A percentile compares a stretch with the other conserved stretches of the same genome.
Evolutionary conservation across 35 echinoderm and acorn worm genomes (phyloP).

Genomic region (Anneissia japonica): DNA sequence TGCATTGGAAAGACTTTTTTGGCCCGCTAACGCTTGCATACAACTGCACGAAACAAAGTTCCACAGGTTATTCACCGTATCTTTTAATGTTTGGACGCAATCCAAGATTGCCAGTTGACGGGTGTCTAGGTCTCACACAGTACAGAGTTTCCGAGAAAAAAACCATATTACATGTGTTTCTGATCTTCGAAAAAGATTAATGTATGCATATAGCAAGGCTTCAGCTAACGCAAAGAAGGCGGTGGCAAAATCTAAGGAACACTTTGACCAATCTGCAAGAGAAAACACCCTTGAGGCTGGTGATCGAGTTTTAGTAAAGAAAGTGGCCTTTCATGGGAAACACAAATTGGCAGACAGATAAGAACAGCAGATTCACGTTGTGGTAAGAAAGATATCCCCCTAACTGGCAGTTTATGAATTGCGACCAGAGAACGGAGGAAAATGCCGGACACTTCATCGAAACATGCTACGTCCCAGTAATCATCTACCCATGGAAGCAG

Average conservation of each 20-base stretch:
- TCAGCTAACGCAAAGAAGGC: not conserved
- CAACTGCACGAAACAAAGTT: not conserved
- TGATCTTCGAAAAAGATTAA: not conserved
- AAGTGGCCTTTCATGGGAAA: slow-evolving; percentile 4
- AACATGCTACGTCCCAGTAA: slow-evolving; percentile 8
- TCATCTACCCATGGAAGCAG: not conserved
- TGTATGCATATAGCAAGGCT: not conserved
- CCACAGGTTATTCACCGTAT: not conserved
- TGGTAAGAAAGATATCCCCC: not conserved
- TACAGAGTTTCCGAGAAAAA: not conserved
- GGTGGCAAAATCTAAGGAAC: not conserved
- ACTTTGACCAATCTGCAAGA: not conserved
- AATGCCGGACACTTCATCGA: not conserved
- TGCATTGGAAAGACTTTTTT: not conserved
- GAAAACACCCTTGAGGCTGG: not conserved
- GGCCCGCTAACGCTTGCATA: not conserved
- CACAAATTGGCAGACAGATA: slow-evolving; percentile 18
- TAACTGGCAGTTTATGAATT: not conserved
- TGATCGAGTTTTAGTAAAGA: slow-evolving; percentile 17
- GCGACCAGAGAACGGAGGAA: not conserved
- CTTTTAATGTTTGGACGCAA: not conserved
- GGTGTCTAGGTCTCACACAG: not conserved
- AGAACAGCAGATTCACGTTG: not conserved
- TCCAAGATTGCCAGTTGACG: not conserved
- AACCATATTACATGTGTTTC: not conserved